Evolutionary conservation across 2,797 vertebrate genomes (phyloP).

Genomic region (Urosaurus nigricauda): DNA sequence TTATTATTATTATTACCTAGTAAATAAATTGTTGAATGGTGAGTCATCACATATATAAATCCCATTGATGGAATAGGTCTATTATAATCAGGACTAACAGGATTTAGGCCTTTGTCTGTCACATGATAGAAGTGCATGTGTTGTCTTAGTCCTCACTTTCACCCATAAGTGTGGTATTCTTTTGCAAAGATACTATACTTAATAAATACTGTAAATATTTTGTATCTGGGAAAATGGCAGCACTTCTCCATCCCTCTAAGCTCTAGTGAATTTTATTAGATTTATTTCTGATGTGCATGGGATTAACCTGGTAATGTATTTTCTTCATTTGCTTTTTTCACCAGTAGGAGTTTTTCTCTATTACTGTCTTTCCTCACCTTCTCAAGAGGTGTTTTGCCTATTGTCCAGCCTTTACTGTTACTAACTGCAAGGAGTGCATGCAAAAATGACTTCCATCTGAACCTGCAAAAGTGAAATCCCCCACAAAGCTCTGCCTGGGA

Average conservation of each 20-base stretch:
- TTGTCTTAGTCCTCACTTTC: not conserved
- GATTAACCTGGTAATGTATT: not conserved
- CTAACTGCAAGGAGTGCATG: not conserved
- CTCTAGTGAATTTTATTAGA: not conserved
- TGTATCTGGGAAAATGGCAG: not conserved
- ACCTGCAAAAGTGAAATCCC: not conserved
- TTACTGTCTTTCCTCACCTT: not conserved
- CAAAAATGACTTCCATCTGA: constrained; percentile 25
- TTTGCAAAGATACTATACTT: not conserved
- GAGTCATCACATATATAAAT: no score
- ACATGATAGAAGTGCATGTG: not conserved
- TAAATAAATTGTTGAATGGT: no score
- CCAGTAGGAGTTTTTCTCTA: not conserved
- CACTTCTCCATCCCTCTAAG: not conserved
- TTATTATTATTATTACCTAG: no score
- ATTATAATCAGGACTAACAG: no score
- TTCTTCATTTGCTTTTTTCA: not conserved
- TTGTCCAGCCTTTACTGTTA: not conserved
- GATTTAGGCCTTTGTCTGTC: not conserved
- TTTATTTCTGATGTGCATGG: not conserved
- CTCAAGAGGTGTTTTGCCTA: not conserved
- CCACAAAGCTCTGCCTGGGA: not conserved
- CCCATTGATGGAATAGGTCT: no score
- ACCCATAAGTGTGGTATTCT: not conserved
- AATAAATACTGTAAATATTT: not conserved